These are phyloP conservation scores for Mus caroli DNA, from an alignment of 2,797 vertebrate genomes.

Conservation along the genomic window DNA sequence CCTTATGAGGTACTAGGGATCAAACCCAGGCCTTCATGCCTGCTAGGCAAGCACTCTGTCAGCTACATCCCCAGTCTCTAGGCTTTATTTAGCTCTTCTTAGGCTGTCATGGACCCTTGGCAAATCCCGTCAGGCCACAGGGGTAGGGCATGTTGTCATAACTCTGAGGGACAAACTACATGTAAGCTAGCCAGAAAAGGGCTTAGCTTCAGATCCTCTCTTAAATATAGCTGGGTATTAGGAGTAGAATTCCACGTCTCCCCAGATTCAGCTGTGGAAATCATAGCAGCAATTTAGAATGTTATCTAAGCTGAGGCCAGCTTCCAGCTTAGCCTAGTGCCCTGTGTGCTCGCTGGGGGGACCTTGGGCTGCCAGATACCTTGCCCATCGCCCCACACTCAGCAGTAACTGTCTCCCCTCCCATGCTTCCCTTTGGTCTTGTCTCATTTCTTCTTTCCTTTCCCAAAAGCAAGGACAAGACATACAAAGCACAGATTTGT, in stretches of 20 bases:
- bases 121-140: not conserved
- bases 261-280: not conserved
- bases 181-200: not conserved
- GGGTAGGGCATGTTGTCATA: not conserved
- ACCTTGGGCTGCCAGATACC: not conserved
- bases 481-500: not conserved
- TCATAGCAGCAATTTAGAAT: not conserved
- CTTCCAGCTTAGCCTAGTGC: no score
- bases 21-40: not conserved
- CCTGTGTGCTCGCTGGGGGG: not conserved
- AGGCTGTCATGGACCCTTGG: not conserved
- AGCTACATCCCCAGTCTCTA: not conserved
- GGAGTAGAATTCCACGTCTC: not conserved
- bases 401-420: not conserved
- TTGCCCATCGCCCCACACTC: not conserved
- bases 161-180: not conserved
- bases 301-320: not conserved
- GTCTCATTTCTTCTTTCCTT: not conserved
- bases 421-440: not conserved
- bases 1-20: not conserved
- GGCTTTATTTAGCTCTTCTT: conserved; percentile 23
- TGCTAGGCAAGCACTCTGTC: not conserved
- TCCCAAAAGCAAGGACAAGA: not conserved
- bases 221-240: not conserved
- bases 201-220: not conserved